A percentile compares a stretch with the other conserved stretches of the same genome.
phyloP scores from a whole-genome alignment of 2,797 vertebrate genomes.

The Cheirogaleus major region DNA sequence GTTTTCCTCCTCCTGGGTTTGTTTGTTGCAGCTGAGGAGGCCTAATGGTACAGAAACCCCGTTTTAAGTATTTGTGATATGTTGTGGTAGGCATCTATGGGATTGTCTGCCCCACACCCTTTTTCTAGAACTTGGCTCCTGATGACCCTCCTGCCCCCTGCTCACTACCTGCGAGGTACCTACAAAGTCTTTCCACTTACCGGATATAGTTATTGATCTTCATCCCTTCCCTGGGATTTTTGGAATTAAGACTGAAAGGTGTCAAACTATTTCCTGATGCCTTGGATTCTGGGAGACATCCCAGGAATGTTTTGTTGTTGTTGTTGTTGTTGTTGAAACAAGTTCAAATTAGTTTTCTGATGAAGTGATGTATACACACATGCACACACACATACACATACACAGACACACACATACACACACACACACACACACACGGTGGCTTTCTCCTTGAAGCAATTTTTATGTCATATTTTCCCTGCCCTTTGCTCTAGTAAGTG shows the following conservation, averaged over 20 bases:
- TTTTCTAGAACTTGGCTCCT: background rate
- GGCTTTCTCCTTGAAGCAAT: background rate
- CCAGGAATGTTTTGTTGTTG: background rate
- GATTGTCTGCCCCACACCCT: background rate
- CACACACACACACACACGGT: background rate
- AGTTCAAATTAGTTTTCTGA: conserved; percentile 37
- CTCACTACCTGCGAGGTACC: background rate
- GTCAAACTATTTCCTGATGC: background rate
- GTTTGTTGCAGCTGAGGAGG: background rate
- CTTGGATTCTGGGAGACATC: background rate
- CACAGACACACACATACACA: background rate
- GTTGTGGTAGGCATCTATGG: background rate
- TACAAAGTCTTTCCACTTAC: background rate
- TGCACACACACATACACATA: background rate
- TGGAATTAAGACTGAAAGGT: conserved; percentile 24
- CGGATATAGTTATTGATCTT: background rate
- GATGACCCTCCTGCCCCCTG: background rate
- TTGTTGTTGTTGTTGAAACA: background rate
- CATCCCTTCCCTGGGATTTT: background rate
- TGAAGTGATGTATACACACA: background rate
- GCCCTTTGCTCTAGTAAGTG: conserved; percentile 17
- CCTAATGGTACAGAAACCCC: background rate
- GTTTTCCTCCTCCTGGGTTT: background rate
- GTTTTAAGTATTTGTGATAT: background rate
- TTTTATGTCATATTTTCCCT: background rate